A percentile compares a stretch with the other conserved stretches of the same genome.
These are phyloP conservation scores for Semotilus atromaculatus DNA, from an alignment of 2,797 vertebrate species.

Conservation along the genomic window DNA sequence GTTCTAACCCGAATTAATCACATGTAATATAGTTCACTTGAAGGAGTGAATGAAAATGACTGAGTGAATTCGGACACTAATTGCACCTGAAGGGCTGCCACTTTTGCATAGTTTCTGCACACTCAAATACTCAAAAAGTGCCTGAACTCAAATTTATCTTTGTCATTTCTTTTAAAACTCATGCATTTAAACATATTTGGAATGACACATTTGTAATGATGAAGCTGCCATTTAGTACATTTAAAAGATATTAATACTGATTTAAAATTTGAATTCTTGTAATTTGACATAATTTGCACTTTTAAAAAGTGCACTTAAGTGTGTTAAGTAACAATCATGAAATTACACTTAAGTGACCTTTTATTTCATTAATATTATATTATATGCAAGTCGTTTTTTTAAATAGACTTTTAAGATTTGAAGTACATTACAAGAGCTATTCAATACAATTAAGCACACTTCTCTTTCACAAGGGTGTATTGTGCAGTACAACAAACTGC, in stretches of 20 bases:
- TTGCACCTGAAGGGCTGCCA: too few species aligned
- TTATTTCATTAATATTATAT: neutral
- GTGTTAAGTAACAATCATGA: too few species aligned
- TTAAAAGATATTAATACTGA: neutral
- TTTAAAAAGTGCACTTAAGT: too few species aligned
- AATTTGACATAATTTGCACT: too few species aligned
- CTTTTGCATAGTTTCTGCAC: too few species aligned
- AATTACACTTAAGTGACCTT: neutral
- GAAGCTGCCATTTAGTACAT: neutral
- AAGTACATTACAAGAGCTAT: neutral
- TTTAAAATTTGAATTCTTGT: neutral
- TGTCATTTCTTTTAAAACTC: too few species aligned
- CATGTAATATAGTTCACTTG: neutral
- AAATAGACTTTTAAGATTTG: too few species aligned
- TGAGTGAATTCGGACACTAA: too few species aligned
- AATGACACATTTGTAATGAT: neutral
- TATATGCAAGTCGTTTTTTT: neutral
- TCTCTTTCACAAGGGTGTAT: neutral
- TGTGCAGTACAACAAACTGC: neutral
- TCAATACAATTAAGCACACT: neutral
- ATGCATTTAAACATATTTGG: too few species aligned
- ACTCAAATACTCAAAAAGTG: too few species aligned
- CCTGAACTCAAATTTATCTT: too few species aligned
- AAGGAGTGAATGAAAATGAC: too few species aligned
- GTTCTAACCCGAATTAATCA: neutral